Base-by-base conservation (phyloP, 1,140 invertebrate species). In the Pseudachorutes palmiensis region DNA sequence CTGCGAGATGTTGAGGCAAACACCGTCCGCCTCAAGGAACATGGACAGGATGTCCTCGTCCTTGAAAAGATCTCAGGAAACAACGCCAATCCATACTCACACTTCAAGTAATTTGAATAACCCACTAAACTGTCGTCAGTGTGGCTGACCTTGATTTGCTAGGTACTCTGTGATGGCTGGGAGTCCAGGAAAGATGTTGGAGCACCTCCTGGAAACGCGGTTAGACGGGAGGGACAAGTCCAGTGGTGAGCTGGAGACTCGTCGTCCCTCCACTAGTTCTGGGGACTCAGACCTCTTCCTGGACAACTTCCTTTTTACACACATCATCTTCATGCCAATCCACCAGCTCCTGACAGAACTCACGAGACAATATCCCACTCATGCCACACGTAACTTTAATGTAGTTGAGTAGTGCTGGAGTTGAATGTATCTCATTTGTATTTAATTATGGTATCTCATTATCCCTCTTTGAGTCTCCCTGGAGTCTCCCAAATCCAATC, bases 111-210 rank as follows among this genome's bases (percentile, higher is more conserved):
- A 14, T 5, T 12, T 26, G 3, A 55, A 55, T 14, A 16, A 24
- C 36, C 5, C 36, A 19, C 5, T 9, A 41, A 41, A 41, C n/a
- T n/a, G n/a, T n/a, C n/a, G n/a, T n/a, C n/a, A n/a, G n/a, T n/a
- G n/a, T n/a, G n/a, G n/a, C n/a, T n/a, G n/a, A n/a, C n/a, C n/a
- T n/a, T n/a, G n/a, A n/a, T 71, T 74, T 69, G 64, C 22, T 75
- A 91, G 89, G 79, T 93, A 93, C 77, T 90, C 87, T 73, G 89
- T 93, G 36, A 91, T 93, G 87, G 88, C 90, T 65, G 91, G 91
- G 36, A 90, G 88, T 49, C 87, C 91, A 28, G 86, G 88, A 75
- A 93, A 93, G 78, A 92, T 92, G 85, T 78, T 93, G 68, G 90
- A 93, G 79, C 88, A 92, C 79, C 80, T 93, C 24, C 79, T 93